Conservation (phyloP, 2,113 vertebrate species). For the Grallaria varia region DNA sequence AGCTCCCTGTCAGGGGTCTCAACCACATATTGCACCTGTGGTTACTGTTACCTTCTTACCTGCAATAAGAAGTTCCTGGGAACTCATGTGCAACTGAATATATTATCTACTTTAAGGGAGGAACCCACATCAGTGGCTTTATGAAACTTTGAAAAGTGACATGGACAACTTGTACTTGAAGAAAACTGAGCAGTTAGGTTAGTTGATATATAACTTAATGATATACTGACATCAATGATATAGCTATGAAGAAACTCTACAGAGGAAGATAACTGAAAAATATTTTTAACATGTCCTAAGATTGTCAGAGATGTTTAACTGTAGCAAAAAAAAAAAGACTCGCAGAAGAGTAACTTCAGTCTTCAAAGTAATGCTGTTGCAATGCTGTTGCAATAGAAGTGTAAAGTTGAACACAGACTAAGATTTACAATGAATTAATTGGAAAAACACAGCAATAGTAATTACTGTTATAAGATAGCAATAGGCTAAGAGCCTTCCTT, state of each 20-base stretch:
- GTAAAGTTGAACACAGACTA: neutral
- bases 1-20: neutral
- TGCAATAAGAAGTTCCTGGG: neutral
- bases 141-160: neutral
- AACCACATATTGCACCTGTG: neutral
- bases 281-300: neutral
- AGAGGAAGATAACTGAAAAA: neutral
- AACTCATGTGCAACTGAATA: neutral
- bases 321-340: neutral
- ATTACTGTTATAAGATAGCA: neutral
- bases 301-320: neutral
- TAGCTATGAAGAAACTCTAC: neutral
- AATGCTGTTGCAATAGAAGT: neutral
- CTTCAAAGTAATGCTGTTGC: neutral
- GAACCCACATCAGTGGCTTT: neutral
- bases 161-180: neutral
- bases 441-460: neutral
- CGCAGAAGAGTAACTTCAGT: neutral
- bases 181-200: neutral
- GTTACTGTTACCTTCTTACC: neutral
- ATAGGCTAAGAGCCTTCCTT: neutral
- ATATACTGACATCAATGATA: neutral
- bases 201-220: neutral
- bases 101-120: neutral
- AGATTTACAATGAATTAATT: neutral